Conservation (phyloP, 2,888 invertebrate genomes). For the Pterobdella sp. region DNA sequence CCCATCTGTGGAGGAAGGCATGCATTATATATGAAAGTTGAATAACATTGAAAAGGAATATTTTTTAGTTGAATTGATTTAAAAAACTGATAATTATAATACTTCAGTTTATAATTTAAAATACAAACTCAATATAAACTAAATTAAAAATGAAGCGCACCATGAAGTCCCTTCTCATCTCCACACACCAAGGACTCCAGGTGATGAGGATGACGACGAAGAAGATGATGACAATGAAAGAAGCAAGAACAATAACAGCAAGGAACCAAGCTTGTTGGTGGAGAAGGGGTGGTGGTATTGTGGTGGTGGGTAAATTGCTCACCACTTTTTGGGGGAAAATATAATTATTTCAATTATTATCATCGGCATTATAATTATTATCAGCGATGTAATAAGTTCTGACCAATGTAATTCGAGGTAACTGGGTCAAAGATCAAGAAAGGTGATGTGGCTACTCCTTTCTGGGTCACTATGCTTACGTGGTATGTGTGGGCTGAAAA, state of each 20-base stretch:
- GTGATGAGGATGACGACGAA: neutral
- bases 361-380: too few relatives aligned
- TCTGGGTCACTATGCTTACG: neutral
- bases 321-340: neutral
- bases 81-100: too few relatives aligned
- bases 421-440: neutral
- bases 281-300: neutral
- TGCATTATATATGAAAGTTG: too few relatives aligned
- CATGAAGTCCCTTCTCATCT: too few relatives aligned
- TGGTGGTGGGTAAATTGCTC: neutral
- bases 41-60: too few relatives aligned
- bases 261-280: neutral
- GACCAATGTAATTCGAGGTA: neutral
- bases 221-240: neutral
- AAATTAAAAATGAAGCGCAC: too few relatives aligned
- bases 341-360: neutral
- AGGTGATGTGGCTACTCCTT: neutral
- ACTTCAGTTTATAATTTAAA: too few relatives aligned
- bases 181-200: neutral
- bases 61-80: too few relatives aligned
- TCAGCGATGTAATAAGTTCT: too few relatives aligned
- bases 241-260: neutral
- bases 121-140: too few relatives aligned
- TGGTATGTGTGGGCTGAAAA: neutral
- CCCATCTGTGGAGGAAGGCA: too few relatives aligned